These are phyloP conservation scores for Globodera ellingtonae DNA, from an alignment of 1,140 invertebrate species.

Conservation along the genomic window DNA sequence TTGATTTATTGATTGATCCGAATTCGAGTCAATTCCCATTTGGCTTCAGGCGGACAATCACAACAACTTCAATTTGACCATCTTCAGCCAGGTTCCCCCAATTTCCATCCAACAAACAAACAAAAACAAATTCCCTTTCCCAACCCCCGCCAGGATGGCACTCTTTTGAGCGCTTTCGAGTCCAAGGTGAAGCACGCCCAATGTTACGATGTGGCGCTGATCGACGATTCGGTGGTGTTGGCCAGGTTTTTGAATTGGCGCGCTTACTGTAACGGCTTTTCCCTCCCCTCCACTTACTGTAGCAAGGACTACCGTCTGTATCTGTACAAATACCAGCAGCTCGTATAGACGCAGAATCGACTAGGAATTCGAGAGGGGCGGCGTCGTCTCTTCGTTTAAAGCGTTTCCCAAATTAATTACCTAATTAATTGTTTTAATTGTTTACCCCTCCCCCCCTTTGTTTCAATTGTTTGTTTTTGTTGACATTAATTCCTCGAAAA, in stretches of 20 bases:
- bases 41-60: conserved; percentile 84
- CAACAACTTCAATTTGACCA: conserved; percentile 99
- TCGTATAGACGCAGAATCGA: conserved; percentile 4
- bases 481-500: background rate
- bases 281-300: background rate
- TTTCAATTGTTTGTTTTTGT: background rate
- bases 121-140: background rate
- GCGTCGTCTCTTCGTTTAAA: background rate
- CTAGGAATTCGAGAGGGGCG: background rate
- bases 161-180: conserved; percentile 90
- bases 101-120: background rate
- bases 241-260: conserved; percentile 68
- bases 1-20: too few species aligned
- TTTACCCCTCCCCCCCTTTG: background rate
- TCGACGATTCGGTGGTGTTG: conserved; percentile 97
- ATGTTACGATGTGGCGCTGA: conserved; percentile 97
- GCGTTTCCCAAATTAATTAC: background rate
- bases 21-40: conserved; percentile 68
- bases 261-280: background rate
- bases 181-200: conserved; percentile 99
- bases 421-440: background rate
- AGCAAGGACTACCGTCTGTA: conserved; percentile 86
- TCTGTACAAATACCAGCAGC: conserved; percentile 57
- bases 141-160: conserved; percentile 84
- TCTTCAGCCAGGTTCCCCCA: conserved; percentile 70